A percentile compares a stretch with the other conserved stretches of the same genome.
Evolutionary conservation across 2,888 invertebrate species (phyloP).

Genomic region (Perdita meconis): DNA sequence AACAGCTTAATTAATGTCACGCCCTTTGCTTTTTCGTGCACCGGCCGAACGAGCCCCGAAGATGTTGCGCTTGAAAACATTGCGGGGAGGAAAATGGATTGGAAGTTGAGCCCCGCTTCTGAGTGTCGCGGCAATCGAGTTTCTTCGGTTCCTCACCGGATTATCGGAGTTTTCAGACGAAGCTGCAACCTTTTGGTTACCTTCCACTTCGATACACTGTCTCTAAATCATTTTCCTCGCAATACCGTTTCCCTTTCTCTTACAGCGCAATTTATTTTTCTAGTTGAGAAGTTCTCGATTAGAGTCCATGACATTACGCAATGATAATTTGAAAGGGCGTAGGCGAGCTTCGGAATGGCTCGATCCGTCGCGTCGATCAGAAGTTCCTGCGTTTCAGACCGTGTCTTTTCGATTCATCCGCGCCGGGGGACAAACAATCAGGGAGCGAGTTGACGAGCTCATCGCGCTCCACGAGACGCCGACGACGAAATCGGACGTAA

Average conservation of each 20-base stretch:
- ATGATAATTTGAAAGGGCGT: no score
- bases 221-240: no score
- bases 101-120: not conserved
- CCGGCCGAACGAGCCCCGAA: not conserved
- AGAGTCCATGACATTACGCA: no score
- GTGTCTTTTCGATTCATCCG: constrained; percentile 53
- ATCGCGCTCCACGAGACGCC: constrained; percentile 35
- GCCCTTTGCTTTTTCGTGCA: constrained; percentile 1
- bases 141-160: no score
- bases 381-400: not conserved
- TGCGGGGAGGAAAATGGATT: not conserved
- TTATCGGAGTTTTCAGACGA: not conserved
- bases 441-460: constrained; percentile 53
- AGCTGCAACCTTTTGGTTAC: no score
- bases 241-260: no score
- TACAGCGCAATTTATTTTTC: no score
- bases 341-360: not conserved
- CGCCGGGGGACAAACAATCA: constrained; percentile 57
- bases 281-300: no score
- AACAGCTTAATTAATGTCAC: constrained; percentile 39
- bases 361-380: not conserved
- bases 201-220: no score
- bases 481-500: constrained; percentile 53
- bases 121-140: not conserved
- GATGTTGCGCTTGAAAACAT: not conserved